Evolutionary conservation across 2,797 vertebrate species (phyloP).

Genomic region (Sciurus carolinensis): DNA sequence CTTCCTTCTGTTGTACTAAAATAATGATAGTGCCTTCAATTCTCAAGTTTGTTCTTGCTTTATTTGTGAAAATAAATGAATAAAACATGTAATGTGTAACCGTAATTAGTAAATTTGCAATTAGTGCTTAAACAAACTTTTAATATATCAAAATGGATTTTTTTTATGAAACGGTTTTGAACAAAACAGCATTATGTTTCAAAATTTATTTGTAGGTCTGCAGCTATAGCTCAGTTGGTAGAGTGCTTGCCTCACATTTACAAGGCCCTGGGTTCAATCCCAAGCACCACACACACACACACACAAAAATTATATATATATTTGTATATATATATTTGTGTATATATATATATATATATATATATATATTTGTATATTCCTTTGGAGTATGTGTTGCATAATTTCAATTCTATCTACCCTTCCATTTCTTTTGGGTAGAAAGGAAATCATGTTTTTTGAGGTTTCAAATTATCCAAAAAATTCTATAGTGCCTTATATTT

Average conservation of each 20-base stretch:
- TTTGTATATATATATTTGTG: too few relatives aligned
- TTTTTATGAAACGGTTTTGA: slow-evolving; percentile 38
- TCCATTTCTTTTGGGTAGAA: neutral
- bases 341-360: too few relatives aligned
- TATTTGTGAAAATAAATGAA: slow-evolving; percentile 67
- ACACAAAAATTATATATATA: too few relatives aligned
- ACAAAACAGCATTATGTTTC: neutral
- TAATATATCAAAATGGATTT: slow-evolving; percentile 46
- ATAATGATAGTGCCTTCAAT: slow-evolving; percentile 43
- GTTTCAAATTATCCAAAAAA: slow-evolving; percentile 1
- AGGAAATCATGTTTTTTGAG: neutral
- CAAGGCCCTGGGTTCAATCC: too few relatives aligned
- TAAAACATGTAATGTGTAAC: slow-evolving; percentile 7
- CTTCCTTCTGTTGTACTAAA: slow-evolving; percentile 69
- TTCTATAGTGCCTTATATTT: neutral
- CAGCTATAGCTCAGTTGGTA: too few relatives aligned
- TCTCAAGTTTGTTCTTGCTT: slow-evolving; percentile 47
- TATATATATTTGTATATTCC: neutral
- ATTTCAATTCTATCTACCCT: slow-evolving; percentile 1
- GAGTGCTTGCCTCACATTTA: too few relatives aligned
- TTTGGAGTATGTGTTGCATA: neutral
- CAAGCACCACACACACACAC: too few relatives aligned
- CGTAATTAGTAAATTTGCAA: slow-evolving; percentile 73
- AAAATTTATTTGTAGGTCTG: neutral
- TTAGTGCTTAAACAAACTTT: slow-evolving; percentile 60